Evolutionary conservation across 2,888 invertebrate species (phyloP).

Genomic region (Lasiommata megera): DNA sequence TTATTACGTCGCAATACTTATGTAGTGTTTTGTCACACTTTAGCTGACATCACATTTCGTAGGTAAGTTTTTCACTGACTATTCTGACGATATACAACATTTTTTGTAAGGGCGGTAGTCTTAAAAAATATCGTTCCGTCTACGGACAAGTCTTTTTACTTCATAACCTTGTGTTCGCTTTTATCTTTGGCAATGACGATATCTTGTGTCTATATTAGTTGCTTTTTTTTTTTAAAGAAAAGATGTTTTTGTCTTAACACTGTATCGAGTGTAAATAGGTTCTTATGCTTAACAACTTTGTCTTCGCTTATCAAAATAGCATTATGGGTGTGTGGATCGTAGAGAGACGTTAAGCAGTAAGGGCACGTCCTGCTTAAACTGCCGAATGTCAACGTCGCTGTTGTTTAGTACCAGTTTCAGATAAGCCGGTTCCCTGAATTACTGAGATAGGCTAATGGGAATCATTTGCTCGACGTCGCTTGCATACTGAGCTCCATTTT

Average conservation of each 20-base stretch:
- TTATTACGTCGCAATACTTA: too few relatives aligned
- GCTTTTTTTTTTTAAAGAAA: too few relatives aligned
- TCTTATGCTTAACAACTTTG: background rate
- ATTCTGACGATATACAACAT: too few relatives aligned
- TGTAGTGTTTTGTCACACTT: too few relatives aligned
- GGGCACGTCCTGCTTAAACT: constrained; percentile 27
- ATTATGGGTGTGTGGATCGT: constrained; percentile 6
- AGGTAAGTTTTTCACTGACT: too few relatives aligned
- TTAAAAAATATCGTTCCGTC: too few relatives aligned
- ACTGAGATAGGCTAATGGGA: constrained; percentile 67
- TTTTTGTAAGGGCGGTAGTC: too few relatives aligned
- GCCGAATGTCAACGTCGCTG: constrained; percentile 36
- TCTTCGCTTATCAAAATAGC: constrained; percentile 1
- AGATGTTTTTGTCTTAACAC: background rate
- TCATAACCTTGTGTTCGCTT: too few relatives aligned
- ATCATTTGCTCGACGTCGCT: constrained; percentile 45
- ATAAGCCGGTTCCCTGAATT: constrained; percentile 63
- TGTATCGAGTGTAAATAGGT: background rate
- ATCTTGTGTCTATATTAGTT: too few relatives aligned
- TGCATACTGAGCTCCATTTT: constrained; percentile 26
- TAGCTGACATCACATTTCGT: too few relatives aligned
- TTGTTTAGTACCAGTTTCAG: constrained; percentile 52
- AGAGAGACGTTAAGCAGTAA: constrained; percentile 14
- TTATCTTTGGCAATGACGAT: too few relatives aligned
- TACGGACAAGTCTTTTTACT: too few relatives aligned